Conservation (phyloP, 2,888 invertebrate genomes). For the Operophtera brumata region DNA sequence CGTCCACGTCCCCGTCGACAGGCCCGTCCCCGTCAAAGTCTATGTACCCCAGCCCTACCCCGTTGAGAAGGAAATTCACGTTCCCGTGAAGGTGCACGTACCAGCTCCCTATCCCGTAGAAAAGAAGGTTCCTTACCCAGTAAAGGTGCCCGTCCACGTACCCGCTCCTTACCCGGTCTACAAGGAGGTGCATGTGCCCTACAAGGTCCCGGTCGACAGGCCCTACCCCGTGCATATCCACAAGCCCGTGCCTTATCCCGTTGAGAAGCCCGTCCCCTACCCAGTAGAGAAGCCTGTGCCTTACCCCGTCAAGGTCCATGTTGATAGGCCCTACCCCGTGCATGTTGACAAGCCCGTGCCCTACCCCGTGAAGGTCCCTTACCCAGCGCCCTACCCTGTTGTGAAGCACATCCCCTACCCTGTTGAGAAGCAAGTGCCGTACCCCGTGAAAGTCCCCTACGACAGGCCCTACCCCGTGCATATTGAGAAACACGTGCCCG, state of each 20-base stretch:
- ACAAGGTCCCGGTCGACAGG: conserved; percentile 84
- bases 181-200: conserved; percentile 81
- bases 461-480: conserved; percentile 83
- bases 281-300: conserved; percentile 67
- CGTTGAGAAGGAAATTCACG: conserved; percentile 83
- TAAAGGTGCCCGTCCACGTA: conserved; percentile 82
- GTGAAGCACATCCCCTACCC: conserved; percentile 83
- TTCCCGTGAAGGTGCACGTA: conserved; percentile 84
- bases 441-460: conserved; percentile 84
- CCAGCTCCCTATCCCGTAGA: conserved; percentile 86
- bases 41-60: conserved; percentile 81
- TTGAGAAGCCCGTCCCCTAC: conserved; percentile 80
- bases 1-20: conserved; percentile 76
- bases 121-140: conserved; percentile 84
- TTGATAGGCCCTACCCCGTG: conserved; percentile 79
- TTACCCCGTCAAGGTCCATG: conserved; percentile 82
- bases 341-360: conserved; percentile 70
- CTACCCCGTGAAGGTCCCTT: conserved; percentile 83
- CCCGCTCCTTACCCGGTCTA: conserved; percentile 83
- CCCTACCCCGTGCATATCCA: conserved; percentile 83
- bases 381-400: conserved; percentile 83
- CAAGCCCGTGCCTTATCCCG: conserved; percentile 82
- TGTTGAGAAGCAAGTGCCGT: conserved; percentile 84
- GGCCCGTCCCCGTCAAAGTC: conserved; percentile 75
- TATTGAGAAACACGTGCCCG: conserved; percentile 84